Evolutionary conservation across 2,888 invertebrate genomes (phyloP).

Genomic region (Pollenia angustigena): DNA sequence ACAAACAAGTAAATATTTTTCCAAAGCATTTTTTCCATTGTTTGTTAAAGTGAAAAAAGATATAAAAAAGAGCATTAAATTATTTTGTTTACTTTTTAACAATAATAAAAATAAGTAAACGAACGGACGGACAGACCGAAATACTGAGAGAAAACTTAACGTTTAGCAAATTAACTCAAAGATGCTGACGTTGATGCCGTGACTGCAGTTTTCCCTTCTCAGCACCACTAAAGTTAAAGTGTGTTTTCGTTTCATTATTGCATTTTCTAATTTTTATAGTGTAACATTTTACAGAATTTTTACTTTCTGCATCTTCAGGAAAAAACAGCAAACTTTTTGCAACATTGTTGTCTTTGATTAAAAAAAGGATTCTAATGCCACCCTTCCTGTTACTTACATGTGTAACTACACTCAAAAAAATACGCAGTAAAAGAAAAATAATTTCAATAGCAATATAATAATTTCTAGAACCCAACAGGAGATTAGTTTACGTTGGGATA

Average conservation of each 20-base stretch:
- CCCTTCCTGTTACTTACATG: slow-evolving; percentile 2
- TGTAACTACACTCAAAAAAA: slow-evolving; percentile 35
- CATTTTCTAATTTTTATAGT: slow-evolving; percentile 18
- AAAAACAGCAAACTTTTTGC: slow-evolving; percentile 9
- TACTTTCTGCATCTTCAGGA: background rate
- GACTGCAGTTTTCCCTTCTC: background rate
- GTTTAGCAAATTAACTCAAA: slow-evolving; percentile 56
- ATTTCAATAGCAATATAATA: background rate
- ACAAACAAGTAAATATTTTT: slow-evolving; percentile 17
- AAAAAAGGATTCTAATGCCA: background rate
- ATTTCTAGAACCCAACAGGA: too few relatives aligned
- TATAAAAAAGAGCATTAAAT: slow-evolving; percentile 38
- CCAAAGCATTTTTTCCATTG: background rate
- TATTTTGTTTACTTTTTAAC: slow-evolving; percentile 44
- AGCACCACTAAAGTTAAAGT: slow-evolving; percentile 26
- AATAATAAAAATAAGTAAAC: slow-evolving; percentile 33
- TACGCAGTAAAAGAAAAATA: background rate
- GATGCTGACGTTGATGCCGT: slow-evolving; percentile 33
- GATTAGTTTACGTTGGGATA: too few relatives aligned
- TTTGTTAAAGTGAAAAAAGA: slow-evolving; percentile 13
- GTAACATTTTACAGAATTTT: background rate
- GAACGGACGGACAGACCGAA: background rate
- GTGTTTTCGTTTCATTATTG: background rate
- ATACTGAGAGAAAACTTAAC: slow-evolving; percentile 39
- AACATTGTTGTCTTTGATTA: slow-evolving; percentile 33